Conservation (phyloP, 2,113 vertebrate species). For the Hipposideros armiger region DNA sequence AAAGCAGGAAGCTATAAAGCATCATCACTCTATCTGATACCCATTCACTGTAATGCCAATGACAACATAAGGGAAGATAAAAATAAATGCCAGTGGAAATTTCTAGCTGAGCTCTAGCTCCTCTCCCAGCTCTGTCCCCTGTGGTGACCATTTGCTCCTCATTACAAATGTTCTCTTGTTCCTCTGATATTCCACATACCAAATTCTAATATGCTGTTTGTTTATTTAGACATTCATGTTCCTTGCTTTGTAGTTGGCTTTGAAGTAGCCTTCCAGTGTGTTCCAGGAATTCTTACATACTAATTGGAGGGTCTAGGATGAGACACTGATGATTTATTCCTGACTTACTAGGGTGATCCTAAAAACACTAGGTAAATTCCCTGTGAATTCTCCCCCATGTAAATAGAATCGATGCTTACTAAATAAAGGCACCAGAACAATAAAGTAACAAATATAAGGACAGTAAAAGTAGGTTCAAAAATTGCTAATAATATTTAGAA, state of each 20-base stretch:
- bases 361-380: background rate
- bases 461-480: constrained; percentile 41
- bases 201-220: constrained; percentile 74
- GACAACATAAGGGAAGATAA: constrained; percentile 78
- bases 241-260: constrained; percentile 63
- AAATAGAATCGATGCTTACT: background rate
- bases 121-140: constrained; percentile 70
- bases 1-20: constrained; percentile 19
- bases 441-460: background rate
- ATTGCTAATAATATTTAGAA: constrained; percentile 19
- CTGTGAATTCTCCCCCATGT: background rate
- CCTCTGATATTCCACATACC: constrained; percentile 74
- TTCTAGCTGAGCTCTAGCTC: constrained; percentile 73
- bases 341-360: background rate
- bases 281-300: constrained; percentile 62
- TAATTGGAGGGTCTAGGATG: constrained; percentile 28
- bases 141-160: constrained; percentile 82
- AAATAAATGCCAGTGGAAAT: constrained; percentile 78
- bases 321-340: constrained; percentile 34
- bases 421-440: background rate
- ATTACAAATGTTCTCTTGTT: constrained; percentile 77
- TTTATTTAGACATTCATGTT: constrained; percentile 71
- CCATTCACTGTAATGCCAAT: constrained; percentile 59
- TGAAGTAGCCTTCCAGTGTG: constrained; percentile 59
- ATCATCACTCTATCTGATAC: background rate